phyloP scores from a whole-genome alignment of 2,113 vertebrate genomes.

The Pyxicephalus adspersus region DNA sequence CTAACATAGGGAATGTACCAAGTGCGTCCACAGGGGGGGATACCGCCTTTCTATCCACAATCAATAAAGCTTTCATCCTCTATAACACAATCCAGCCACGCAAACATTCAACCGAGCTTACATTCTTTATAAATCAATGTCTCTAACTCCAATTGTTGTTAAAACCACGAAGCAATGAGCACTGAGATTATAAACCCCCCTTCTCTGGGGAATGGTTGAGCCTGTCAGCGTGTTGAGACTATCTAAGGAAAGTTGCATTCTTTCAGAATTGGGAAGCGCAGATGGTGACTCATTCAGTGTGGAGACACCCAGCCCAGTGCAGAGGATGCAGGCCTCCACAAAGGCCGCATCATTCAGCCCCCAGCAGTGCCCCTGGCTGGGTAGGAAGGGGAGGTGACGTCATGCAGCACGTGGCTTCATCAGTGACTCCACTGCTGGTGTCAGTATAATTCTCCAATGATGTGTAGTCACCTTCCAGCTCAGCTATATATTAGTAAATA shows the following conservation, averaged over 20 bases:
- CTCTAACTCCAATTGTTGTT: not conserved
- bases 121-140: not conserved
- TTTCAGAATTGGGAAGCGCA: constrained; percentile 59
- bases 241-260: constrained; percentile 62
- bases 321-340: constrained; percentile 11
- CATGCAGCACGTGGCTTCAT: not conserved
- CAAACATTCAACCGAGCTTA: not conserved
- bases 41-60: not conserved
- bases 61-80: not conserved
- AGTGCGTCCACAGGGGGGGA: not conserved
- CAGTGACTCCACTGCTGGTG: too few species aligned
- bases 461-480: too few species aligned
- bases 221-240: constrained; percentile 58
- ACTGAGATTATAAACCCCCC: not conserved
- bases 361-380: not conserved
- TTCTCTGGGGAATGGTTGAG: constrained; percentile 15
- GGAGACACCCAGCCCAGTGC: constrained; percentile 42
- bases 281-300: constrained; percentile 58
- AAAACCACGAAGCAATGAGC: too few species aligned
- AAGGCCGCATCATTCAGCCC: not conserved
- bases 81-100: not conserved
- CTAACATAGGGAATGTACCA: constrained; percentile 67
- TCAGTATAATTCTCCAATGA: too few species aligned
- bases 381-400: not conserved
- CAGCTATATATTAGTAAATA: too few species aligned